A percentile compares a stretch with the other conserved stretches of the same genome.
Evolutionary conservation across 2,888 invertebrate genomes (phyloP).

Genomic region (Drosophila yooni): DNA sequence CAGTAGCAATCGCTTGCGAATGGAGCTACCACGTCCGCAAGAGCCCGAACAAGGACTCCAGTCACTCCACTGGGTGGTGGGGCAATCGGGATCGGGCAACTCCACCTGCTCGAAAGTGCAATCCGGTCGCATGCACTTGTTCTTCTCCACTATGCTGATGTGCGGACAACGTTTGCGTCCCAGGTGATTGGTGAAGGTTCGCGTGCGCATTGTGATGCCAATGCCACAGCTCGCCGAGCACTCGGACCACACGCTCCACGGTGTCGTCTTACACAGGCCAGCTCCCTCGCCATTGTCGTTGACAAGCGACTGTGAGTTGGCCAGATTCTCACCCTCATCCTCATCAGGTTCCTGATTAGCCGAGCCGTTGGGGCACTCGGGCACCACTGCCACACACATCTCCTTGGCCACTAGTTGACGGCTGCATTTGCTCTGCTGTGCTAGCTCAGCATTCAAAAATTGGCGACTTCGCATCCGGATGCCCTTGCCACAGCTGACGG

Average conservation of each 20-base stretch:
- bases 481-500: conserved; percentile 95
- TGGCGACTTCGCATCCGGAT: conserved; percentile 91
- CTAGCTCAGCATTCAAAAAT: conserved; percentile 90
- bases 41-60: conserved; percentile 97
- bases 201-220: conserved; percentile 90
- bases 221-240: conserved; percentile 94
- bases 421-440: conserved; percentile 89
- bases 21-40: conserved; percentile 91
- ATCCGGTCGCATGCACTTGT: conserved; percentile 89
- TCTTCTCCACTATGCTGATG: conserved; percentile 91
- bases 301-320: conserved; percentile 79
- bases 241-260: conserved; percentile 87
- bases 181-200: conserved; percentile 90
- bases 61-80: conserved; percentile 94
- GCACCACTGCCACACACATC: conserved; percentile 92
- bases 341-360: conserved; percentile 85
- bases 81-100: conserved; percentile 87
- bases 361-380: conserved; percentile 89
- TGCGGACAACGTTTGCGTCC: conserved; percentile 93
- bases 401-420: conserved; percentile 93
- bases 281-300: conserved; percentile 83
- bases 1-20: conserved; percentile 90
- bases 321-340: conserved; percentile 84
- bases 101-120: conserved; percentile 86
- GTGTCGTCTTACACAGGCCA: conserved; percentile 83